phyloP scores from a whole-genome alignment of 2,888 invertebrate species.

The Hedya salicella region DNA sequence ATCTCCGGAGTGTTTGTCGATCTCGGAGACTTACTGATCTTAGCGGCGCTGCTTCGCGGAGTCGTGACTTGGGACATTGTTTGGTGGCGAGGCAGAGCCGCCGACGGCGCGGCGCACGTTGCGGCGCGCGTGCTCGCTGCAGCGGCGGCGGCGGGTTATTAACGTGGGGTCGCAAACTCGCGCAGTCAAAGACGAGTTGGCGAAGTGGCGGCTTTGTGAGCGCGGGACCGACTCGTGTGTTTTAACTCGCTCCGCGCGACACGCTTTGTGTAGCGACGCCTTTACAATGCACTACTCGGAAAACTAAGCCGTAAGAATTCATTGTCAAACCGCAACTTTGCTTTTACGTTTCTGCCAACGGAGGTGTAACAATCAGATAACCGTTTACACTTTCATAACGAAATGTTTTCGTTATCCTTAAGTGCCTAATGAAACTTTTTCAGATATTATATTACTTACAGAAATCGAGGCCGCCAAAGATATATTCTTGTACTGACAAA shows the following conservation, averaged over 20 bases:
- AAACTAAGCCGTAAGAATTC: conserved; percentile 49
- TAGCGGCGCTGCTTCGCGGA: neutral
- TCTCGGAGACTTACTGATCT: conserved; percentile 7
- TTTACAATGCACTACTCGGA: conserved; percentile 60
- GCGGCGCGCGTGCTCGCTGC: conserved; percentile 34
- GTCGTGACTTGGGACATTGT: no score
- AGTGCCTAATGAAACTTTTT: neutral
- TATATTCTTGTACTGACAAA: conserved; percentile 42
- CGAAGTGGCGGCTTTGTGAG: conserved; percentile 80
- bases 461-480: conserved; percentile 19
- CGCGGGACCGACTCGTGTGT: conserved; percentile 57
- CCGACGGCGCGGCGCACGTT: conserved; percentile 10
- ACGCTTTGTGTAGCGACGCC: conserved; percentile 74
- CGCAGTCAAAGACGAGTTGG: conserved; percentile 75
- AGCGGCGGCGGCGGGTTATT: conserved; percentile 65
- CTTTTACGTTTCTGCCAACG: neutral
- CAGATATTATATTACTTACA: neutral
- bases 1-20: conserved; percentile 62
- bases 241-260: conserved; percentile 64
- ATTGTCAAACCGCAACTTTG: conserved; percentile 26
- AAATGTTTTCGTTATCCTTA: neutral
- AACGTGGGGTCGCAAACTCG: conserved; percentile 76
- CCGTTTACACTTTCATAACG: neutral
- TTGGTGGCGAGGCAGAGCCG: no score
- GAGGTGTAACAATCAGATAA: conserved; percentile 4